Evolutionary conservation across 1,140 invertebrate species (phyloP).

Genomic region (Coptotermes formosanus): DNA sequence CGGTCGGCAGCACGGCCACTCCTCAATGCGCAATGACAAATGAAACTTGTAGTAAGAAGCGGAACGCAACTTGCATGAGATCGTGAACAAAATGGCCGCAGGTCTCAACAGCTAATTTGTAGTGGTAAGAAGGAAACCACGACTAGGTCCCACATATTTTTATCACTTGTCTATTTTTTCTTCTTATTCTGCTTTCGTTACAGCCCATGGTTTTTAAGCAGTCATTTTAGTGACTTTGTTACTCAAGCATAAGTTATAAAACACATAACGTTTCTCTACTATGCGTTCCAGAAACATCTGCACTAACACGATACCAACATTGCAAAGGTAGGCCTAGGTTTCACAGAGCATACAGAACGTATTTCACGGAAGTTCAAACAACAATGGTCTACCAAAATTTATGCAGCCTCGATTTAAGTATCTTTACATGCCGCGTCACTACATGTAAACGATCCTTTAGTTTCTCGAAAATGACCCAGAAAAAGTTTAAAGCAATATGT

Average conservation of each 20-base stretch:
- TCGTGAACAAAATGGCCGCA: background rate
- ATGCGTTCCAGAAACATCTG: background rate
- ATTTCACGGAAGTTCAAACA: background rate
- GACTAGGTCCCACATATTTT: background rate
- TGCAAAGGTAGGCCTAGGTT: background rate
- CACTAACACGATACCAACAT: background rate
- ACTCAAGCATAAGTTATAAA: background rate
- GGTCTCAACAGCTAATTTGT: background rate
- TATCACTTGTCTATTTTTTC: background rate
- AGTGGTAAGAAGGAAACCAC: background rate
- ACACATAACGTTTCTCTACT: background rate
- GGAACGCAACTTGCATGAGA: background rate
- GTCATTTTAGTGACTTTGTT: background rate
- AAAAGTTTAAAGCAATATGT: too few relatives aligned
- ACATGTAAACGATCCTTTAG: too few relatives aligned
- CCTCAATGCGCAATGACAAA: background rate
- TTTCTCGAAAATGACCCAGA: too few relatives aligned
- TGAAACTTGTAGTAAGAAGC: background rate
- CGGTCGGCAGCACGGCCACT: background rate
- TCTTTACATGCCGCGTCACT: too few relatives aligned
- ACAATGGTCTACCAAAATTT: too few relatives aligned
- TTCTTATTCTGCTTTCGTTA: background rate
- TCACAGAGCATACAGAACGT: background rate
- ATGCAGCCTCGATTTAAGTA: too few relatives aligned
- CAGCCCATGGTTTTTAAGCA: background rate